Conservation (phyloP, 1,140 invertebrate genomes). For the Maniola jurtina region DNA sequence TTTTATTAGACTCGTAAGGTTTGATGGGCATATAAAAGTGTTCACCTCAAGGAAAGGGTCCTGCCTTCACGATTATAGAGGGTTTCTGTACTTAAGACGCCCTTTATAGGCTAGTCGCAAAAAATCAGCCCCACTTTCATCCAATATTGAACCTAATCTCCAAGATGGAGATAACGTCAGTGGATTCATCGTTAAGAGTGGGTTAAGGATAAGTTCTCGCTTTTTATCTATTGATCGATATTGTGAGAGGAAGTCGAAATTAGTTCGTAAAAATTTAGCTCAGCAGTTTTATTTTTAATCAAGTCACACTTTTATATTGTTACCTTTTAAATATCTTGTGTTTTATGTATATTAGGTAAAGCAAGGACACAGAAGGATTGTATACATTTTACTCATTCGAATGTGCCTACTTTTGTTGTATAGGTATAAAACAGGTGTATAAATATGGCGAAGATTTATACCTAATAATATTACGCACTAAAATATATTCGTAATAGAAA, state of each 20-base stretch:
- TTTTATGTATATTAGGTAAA: no score
- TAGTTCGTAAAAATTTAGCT: neutral
- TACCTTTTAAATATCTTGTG: no score
- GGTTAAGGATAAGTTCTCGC: slow-evolving; percentile 17
- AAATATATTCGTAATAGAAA: no score
- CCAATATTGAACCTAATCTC: slow-evolving; percentile 29
- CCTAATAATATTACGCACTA: no score
- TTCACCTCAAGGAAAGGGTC: slow-evolving; percentile 65
- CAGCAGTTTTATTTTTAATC: neutral
- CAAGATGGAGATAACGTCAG: slow-evolving; percentile 19
- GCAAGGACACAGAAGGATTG: no score
- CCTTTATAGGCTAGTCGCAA: slow-evolving; percentile 56
- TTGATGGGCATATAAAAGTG: slow-evolving; percentile 71
- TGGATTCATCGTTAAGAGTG: slow-evolving; percentile 19
- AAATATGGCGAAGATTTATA: no score
- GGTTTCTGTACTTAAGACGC: slow-evolving; percentile 60
- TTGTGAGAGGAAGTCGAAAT: slow-evolving; percentile 3
- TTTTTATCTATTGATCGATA: slow-evolving; percentile 12
- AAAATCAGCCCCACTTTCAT: slow-evolving; percentile 52
- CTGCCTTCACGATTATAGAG: slow-evolving; percentile 58
- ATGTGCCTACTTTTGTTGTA: no score
- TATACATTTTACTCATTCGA: no score
- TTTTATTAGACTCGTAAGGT: slow-evolving; percentile 72
- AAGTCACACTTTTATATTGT: no score
- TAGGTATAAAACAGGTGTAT: no score